Evolutionary conservation across 2,888 invertebrate genomes (phyloP).

Genomic region (Eupithecia exiguata): DNA sequence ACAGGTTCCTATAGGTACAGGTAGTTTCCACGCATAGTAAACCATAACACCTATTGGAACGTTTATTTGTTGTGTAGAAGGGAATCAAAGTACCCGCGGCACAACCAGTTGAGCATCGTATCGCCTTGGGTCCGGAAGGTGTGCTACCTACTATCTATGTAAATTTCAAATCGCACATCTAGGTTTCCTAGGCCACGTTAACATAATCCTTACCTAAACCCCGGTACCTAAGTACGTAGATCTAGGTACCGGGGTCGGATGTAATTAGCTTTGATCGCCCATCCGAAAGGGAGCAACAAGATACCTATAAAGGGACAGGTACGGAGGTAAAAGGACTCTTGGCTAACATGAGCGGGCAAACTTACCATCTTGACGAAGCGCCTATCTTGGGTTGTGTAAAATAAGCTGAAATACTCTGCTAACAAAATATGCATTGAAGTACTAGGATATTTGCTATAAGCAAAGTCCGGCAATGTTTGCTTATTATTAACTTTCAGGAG

Average conservation of each 20-base stretch:
- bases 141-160: no score
- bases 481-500: not conserved
- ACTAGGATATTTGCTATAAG: not conserved
- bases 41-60: no score
- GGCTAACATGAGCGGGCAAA: not conserved
- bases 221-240: not conserved
- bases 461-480: not conserved
- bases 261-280: constrained; percentile 4
- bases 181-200: not conserved
- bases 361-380: not conserved
- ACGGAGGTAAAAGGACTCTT: not conserved
- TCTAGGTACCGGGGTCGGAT: not conserved
- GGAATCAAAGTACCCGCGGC: no score
- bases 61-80: no score
- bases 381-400: not conserved
- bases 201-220: no score
- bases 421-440: not conserved
- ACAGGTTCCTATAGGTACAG: no score
- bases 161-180: not conserved
- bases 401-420: not conserved
- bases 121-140: no score
- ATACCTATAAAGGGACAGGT: constrained; percentile 1
- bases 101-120: no score
- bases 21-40: no score
- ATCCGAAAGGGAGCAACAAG: not conserved